Evolutionary conservation across 2,113 vertebrate species (phyloP), one percentile per base, ranked within the genome.

Genomic region (Ceuthmochares aereus): DNA sequence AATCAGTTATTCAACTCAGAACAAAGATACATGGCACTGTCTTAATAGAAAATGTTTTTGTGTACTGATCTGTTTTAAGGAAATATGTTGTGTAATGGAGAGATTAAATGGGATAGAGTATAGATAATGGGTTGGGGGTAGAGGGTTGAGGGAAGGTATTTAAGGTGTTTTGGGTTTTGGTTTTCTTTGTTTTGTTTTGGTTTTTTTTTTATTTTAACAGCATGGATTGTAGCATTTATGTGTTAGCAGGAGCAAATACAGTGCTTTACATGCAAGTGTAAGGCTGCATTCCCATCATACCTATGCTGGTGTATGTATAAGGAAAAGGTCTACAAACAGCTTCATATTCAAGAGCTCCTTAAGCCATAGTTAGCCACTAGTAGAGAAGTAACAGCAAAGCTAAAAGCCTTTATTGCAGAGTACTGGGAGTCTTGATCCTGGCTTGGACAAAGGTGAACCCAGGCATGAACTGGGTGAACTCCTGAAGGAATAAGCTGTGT

Each of bases 1-100:
- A 91, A 47, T 95, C 63, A 68, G 32, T 92, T 93, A 75, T 70
- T 96, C 81, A 58, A 30, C 49, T 94, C 58, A 47, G 42, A 82
- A 60, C 49, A 80, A 66, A 80, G 37, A 77, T 91, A 29, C 11
- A 49, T 42, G 56, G 17, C 73, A 10, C 56, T 80, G 30, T 34
- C 75, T 47, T 89, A n/a, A 76, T 40, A 89, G 69, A 54, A 97
- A 77, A 49, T 36, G 21, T 11, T 88, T 89, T 27, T 87, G 36
- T 40, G 22, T 85, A 82, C 63, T 70, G 32, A 69, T 78, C 11
- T 83, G 59, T 94, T 94, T 66, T 81, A 92, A 78, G 80, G 78
- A 82, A 73, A 32, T 45, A 18, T 55, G 0, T 70, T 87, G 45
- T 22, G 32, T 83, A 75, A 47, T 3, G 8, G 43, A 62, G n/a